Conservation (phyloP, 2,797 vertebrate species). For the Typhlichthys subterraneus region DNA sequence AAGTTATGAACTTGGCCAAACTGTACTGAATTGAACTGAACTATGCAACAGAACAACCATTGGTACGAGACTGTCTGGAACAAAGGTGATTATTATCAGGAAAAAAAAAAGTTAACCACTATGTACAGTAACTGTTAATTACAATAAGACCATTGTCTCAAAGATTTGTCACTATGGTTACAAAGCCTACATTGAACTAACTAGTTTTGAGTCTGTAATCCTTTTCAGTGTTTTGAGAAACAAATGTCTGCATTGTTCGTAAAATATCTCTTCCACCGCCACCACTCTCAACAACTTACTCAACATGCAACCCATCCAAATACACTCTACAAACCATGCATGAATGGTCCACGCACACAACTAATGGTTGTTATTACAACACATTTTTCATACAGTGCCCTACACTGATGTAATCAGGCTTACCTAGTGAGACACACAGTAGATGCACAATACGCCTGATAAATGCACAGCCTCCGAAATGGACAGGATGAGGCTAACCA, state of each 20-base stretch:
- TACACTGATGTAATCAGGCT: slow-evolving; percentile 10
- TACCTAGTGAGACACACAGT: slow-evolving; percentile 23
- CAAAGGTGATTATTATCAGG: slow-evolving; percentile 23
- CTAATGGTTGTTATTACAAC: too few relatives aligned
- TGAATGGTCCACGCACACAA: background rate
- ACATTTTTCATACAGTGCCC: background rate
- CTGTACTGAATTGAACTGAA: background rate
- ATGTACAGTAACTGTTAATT: slow-evolving; percentile 13
- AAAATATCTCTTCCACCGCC: background rate
- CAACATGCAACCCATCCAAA: background rate
- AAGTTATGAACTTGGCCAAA: too few relatives aligned
- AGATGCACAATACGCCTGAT: slow-evolving; percentile 19
- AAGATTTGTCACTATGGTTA: slow-evolving; percentile 60
- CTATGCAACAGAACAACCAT: background rate
- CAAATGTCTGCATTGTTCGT: slow-evolving; percentile 6
- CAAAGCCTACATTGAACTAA: slow-evolving; percentile 10
- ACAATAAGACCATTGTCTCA: slow-evolving; percentile 61
- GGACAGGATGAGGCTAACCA: slow-evolving; percentile 63
- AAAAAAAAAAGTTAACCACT: slow-evolving; percentile 20
- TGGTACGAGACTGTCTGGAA: slow-evolving; percentile 15
- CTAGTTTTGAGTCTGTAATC: background rate
- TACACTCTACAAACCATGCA: slow-evolving; percentile 16
- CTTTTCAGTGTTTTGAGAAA: slow-evolving; percentile 1
- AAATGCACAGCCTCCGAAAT: slow-evolving; percentile 38
- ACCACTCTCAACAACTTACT: background rate